phyloP scores from a whole-genome alignment of 2,797 vertebrate species.

The Kryptolebias ocellatus region DNA sequence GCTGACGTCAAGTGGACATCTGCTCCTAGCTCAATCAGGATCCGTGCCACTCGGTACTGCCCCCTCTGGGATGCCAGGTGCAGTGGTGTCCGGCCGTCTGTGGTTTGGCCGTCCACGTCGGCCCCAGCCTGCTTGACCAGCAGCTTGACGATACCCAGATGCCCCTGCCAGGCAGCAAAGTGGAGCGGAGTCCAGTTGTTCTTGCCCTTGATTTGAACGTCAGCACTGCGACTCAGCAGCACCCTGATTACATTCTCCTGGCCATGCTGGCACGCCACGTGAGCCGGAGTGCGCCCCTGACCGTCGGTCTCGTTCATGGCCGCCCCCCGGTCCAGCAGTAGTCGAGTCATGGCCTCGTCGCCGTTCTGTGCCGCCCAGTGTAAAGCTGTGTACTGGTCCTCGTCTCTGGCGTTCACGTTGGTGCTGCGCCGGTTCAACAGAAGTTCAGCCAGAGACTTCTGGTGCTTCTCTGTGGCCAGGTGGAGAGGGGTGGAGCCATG shows the following conservation, averaged over 20 bases:
- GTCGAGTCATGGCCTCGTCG: conserved; percentile 89
- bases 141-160: conserved; percentile 92
- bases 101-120: conserved; percentile 86
- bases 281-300: conserved; percentile 92
- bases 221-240: conserved; percentile 89
- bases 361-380: conserved; percentile 95
- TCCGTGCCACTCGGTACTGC: conserved; percentile 94
- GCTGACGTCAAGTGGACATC: conserved; percentile 75
- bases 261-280: conserved; percentile 95
- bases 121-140: conserved; percentile 90
- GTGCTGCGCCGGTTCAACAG: conserved; percentile 89
- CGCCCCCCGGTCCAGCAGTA: conserved; percentile 89
- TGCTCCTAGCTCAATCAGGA: conserved; percentile 89
- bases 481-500: conserved; percentile 92
- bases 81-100: conserved; percentile 90
- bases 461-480: conserved; percentile 88
- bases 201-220: conserved; percentile 86
- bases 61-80: conserved; percentile 95
- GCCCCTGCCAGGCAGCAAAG: conserved; percentile 94
- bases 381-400: conserved; percentile 97
- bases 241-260: conserved; percentile 92
- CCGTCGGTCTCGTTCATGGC: conserved; percentile 89
- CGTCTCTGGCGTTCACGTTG: conserved; percentile 92
- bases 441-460: conserved; percentile 88
- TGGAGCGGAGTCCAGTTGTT: conserved; percentile 94